Percentiles rank a stretch among this genome's conserved stretches.
These are phyloP conservation scores for Macrotus californicus DNA, from an alignment of 2,113 vertebrate genomes.

Conservation along the genomic window DNA sequence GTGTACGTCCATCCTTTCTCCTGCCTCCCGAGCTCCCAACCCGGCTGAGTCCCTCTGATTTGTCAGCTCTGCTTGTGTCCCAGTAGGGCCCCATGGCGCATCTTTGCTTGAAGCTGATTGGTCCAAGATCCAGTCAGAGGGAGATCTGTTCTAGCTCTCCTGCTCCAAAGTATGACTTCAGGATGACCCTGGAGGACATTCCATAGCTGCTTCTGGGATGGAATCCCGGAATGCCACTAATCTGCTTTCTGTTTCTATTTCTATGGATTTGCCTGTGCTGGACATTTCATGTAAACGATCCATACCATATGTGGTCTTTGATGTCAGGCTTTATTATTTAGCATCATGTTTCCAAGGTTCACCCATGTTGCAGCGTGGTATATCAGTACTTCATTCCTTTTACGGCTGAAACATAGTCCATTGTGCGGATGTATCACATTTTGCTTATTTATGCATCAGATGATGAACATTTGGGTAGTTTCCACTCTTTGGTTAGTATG, in stretches of 20 bases:
- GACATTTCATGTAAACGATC: not conserved
- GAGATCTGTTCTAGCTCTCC: not conserved
- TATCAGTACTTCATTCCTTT: not conserved
- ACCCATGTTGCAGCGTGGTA: not conserved
- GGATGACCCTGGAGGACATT: not conserved
- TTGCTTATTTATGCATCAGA: not conserved
- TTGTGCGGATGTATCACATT: not conserved
- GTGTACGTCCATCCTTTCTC: not conserved
- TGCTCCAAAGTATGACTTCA: not conserved
- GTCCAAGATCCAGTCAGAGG: not conserved
- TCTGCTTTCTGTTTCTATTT: not conserved
- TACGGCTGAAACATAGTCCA: not conserved
- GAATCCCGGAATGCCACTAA: not conserved
- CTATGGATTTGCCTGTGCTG: not conserved
- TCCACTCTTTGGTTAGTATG: not conserved
- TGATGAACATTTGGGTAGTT: not conserved
- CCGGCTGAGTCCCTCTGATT: not conserved
- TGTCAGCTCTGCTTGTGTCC: not conserved
- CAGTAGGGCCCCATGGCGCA: not conserved
- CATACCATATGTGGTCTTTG: not conserved
- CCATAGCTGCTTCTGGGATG: not conserved
- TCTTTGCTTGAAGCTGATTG: not conserved
- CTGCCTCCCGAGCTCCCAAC: not conserved
- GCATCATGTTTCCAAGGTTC: not conserved
- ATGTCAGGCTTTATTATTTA: not conserved